Evolutionary conservation across 2,797 vertebrate species (phyloP), one percentile per base, ranked within the genome.

Genomic region (Meriones psammophilus): DNA sequence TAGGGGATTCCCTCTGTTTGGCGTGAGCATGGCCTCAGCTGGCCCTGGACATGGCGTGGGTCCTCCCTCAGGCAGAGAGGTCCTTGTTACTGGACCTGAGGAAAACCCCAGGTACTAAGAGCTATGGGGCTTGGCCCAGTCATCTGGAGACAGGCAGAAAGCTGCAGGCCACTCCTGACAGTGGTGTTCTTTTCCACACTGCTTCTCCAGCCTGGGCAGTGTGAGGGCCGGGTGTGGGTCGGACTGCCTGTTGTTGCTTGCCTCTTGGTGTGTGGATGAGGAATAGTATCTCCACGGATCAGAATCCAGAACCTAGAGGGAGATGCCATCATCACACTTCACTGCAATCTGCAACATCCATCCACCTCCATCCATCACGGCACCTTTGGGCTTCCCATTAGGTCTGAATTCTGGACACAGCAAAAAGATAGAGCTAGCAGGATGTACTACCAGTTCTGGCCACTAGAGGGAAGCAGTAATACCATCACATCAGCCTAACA

Each of bases 401-500:
- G 5, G 92, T 28, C 74, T 0, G 30, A 86, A 87, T 81, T 84
- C 56, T 42, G 6, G 89, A 30, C 24, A 3, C 66, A 12, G 68
- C 64, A 12, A 50, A 54, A 62, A 54, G 0, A 8, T 36, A 0
- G 54, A 81, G 18, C 12, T 15, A 36, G 42, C 92, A 79, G 89
- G 76, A n/a, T 83, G 98, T 96, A 92, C 93, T 97, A 46, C 92
- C 78, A 71, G 15, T n/a, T 56, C 39, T 74, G 80, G 95, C 97
- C 98, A 97, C 98, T 92, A 98, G 98, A 97, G 97, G 97, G 97
- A 90, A 98, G 96, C 94, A 97, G 97, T 96, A 92, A 42, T 7
- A 97, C 92, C 97, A 95, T 69, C 18, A 58, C 17, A 0, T 54
- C 28, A 60, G 39, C 71, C 86, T 39, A 1, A 68, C 26, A 0